Evolutionary conservation across 2,797 vertebrate species (phyloP), one percentile per base, ranked within the genome.

Genomic region (Melanotaenia maccullochi): DNA sequence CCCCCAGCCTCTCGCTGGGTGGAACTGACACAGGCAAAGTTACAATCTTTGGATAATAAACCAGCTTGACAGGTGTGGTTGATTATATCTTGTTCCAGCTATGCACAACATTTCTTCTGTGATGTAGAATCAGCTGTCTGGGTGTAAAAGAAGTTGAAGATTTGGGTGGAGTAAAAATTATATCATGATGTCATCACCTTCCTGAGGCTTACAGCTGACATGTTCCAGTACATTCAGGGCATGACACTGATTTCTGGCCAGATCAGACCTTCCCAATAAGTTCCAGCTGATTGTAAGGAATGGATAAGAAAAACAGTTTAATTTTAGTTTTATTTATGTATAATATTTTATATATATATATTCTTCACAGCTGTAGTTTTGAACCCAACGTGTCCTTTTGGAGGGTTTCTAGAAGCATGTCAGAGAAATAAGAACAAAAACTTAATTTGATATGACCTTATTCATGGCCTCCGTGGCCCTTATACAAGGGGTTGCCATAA

Each of bases 161-260:
- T 16, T 54, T 70, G 79, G 87, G 82, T 56, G 74, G 47, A 56
- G 77, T 73, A 64, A 22, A 11, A 33, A 49, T 47, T 56, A 52
- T 35, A 20, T 64, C 63, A 76, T 88, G 85, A 88, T 65, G 67
- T 90, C 86, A 88, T 79, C 56, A 0, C 60, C 22, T 61, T n/a
- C 30, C 9, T 22, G 5, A 22, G 60, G 42, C 47, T 70, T 57
- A 68, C 28, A 22, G 24, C 9, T 44, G 40, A 72, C 70, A 1
- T 75, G 76, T 82, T 88, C n/a, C 60, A 76, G 67, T 83, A 78
- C 44, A 32, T 80, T 49, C 59, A 60, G 80, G 79, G 84, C 30
- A 82, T 82, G 80, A 75, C 4, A 1, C 40, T 16, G 40, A 62
- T 68, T 52, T 38, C 56, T 66, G 58, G 38, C 57, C 51, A 8